These are phyloP conservation scores for Dasysyrphus tricinctus DNA, from an alignment of 2,888 invertebrate genomes.

Conservation along the genomic window DNA sequence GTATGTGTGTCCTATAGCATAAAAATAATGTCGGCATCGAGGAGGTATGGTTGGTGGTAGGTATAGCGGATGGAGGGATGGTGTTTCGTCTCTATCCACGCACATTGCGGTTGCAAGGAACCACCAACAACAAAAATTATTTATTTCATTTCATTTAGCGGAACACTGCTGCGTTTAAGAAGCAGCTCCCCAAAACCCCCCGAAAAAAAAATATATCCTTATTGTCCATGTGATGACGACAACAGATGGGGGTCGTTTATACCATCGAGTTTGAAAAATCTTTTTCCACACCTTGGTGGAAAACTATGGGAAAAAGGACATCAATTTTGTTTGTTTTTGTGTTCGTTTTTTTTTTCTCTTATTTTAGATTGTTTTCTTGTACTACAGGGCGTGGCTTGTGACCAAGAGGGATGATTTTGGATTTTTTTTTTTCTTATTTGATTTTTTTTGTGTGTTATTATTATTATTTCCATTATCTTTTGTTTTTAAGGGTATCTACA, in stretches of 20 bases:
- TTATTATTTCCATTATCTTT: slow-evolving; percentile 73
- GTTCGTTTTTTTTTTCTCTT: slow-evolving; percentile 69
- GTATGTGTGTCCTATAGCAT: slow-evolving; percentile 36
- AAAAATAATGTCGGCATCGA: slow-evolving; percentile 5
- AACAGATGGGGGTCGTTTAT: slow-evolving; percentile 49
- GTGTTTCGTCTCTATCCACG: slow-evolving; percentile 52
- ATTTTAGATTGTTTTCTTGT: slow-evolving; percentile 78
- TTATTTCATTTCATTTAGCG: slow-evolving; percentile 75
- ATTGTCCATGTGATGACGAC: slow-evolving; percentile 33
- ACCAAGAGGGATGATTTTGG: slow-evolving; percentile 77
- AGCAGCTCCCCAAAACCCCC: slow-evolving; percentile 3
- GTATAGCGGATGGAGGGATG: not conserved
- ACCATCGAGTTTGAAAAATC: slow-evolving; percentile 66
- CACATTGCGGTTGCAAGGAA: slow-evolving; percentile 57
- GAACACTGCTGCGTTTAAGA: slow-evolving; percentile 73
- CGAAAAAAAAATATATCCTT: slow-evolving; percentile 20
- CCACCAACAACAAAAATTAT: slow-evolving; percentile 55
- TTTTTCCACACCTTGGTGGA: slow-evolving; percentile 74
- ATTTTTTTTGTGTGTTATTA: slow-evolving; percentile 52
- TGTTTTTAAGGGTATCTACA: slow-evolving; percentile 61
- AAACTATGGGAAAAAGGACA: slow-evolving; percentile 72
- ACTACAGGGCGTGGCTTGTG: slow-evolving; percentile 82
- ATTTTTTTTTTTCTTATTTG: slow-evolving; percentile 29
- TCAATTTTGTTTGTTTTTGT: slow-evolving; percentile 73
- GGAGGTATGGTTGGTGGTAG: not conserved